Base-by-base conservation (phyloP, 2,113 vertebrate species). In the Ornithorhynchus anatinus region DNA sequence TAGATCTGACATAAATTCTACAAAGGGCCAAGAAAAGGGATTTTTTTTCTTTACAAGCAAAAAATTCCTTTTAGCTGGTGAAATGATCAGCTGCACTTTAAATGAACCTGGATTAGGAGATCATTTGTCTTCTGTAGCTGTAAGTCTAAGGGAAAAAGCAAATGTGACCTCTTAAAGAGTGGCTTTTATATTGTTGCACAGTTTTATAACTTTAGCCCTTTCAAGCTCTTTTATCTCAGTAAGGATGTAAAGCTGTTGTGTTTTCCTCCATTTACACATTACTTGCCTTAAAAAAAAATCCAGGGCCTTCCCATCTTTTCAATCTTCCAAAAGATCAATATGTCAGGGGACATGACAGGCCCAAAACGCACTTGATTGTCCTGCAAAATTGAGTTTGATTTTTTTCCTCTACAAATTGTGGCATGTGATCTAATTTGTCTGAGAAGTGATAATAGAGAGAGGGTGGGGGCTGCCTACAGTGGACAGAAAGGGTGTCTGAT, bases 41-140 rank as follows among this genome's bases (percentile, higher is more conserved):
- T 59, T 57, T 43, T 73, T 43, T 54, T 42, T 31, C 50, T 66
- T 78, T 15, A 8, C 40, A 53, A 74, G 65, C 75, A 56, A 76
- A 76, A 81, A 88, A 81, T 77, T 75, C 72, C 51, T 72, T 77
- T 87, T 79, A 84, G 77, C 64, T 72, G 53, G 72, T 64, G 63
- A 70, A 89, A 84, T 76, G 80, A 89, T 80, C 77, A 66, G 78
- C 54, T 84, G 80, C 62, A 87, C 89, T 90, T 89, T 79, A 83
- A 87, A 80, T 76, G 81, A 90, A 82, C 71, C 69, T 82, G 56
- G 63, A 79, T 86, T 78, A 79, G 65, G 38, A 72, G 31, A 45
- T 39, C 39, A 40, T 89, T 88, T 87, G 70, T 87, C 84, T 86
- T 68, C 20, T 2, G 7, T 17, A 22, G 52, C 43, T 42, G 20